Conservation (phyloP, 2,888 invertebrate species). For the Chalcis sispes region DNA sequence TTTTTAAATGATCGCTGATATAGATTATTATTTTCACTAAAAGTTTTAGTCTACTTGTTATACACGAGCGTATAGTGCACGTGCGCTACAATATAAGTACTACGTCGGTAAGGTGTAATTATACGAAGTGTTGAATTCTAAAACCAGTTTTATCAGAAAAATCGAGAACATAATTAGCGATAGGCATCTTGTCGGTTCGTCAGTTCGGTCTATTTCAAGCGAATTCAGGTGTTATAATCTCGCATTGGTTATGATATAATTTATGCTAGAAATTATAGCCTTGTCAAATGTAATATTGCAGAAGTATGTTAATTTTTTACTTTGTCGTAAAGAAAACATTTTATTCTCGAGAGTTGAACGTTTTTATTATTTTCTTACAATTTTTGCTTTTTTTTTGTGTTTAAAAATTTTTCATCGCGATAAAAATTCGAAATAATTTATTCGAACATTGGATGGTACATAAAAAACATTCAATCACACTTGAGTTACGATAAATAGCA, state of each 20-base stretch:
- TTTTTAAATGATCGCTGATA: no score
- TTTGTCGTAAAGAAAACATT: slow-evolving; percentile 13
- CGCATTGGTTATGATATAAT: slow-evolving; percentile 37
- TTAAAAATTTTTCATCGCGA: no score
- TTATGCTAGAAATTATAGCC: slow-evolving; percentile 37
- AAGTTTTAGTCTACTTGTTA: background rate
- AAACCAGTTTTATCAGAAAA: slow-evolving; percentile 52
- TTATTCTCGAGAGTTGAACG: background rate
- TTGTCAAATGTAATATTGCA: slow-evolving; percentile 39
- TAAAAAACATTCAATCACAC: no score
- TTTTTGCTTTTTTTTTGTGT: no score
- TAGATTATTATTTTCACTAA: slow-evolving; percentile 4
- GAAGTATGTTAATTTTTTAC: slow-evolving; percentile 16
- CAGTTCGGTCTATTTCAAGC: slow-evolving; percentile 44
- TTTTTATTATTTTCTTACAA: background rate
- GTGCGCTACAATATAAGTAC: background rate
- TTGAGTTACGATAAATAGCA: no score
- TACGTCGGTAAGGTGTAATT: slow-evolving; percentile 31
- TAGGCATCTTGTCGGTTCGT: slow-evolving; percentile 41
- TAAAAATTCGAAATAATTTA: no score
- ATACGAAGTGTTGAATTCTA: slow-evolving; percentile 49
- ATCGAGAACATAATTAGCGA: slow-evolving; percentile 53
- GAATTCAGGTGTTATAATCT: slow-evolving; percentile 39
- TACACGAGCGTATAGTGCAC: slow-evolving; percentile 11
- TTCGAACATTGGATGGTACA: no score